These are phyloP conservation scores for Netelia fuscicornis DNA, from an alignment of 2,888 invertebrate species.

Conservation along the genomic window DNA sequence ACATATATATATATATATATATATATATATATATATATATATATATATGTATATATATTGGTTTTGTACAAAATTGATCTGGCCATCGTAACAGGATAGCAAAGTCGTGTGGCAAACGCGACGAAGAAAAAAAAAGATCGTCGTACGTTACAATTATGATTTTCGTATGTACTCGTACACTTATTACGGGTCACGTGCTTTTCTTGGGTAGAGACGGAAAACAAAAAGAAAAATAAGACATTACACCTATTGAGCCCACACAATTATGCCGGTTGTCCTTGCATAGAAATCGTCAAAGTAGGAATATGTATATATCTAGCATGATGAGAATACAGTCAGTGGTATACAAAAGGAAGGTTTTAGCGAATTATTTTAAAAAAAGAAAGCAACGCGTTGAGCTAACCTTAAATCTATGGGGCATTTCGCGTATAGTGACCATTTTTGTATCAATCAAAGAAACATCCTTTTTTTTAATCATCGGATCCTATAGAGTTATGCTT, in stretches of 20 bases:
- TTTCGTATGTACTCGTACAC: constrained; percentile 1
- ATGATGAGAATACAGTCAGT: constrained; percentile 74
- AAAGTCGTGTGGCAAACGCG: constrained; percentile 48
- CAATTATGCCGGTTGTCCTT: constrained; percentile 65
- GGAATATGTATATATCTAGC: constrained; percentile 69
- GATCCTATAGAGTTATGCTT: neutral
- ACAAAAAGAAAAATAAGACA: constrained; percentile 34
- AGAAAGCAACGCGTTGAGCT: constrained; percentile 73
- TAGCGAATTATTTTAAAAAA: constrained; percentile 75
- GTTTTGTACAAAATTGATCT: constrained; percentile 79
- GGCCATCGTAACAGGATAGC: constrained; percentile 69
- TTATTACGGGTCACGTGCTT: constrained; percentile 15
- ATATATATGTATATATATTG: constrained; percentile 45
- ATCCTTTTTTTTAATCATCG: constrained; percentile 5
- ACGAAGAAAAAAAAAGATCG: constrained; percentile 31
- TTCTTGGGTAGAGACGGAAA: constrained; percentile 22
- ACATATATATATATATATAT: too few species aligned
- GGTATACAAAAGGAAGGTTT: constrained; percentile 77
- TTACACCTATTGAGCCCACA: constrained; percentile 65
- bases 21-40: neutral
- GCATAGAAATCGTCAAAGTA: constrained; percentile 41
- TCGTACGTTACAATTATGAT: constrained; percentile 43
- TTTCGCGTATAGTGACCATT: constrained; percentile 13
- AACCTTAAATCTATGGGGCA: constrained; percentile 76
- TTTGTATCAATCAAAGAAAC: constrained; percentile 9